These are phyloP conservation scores for Tetheella fluctuosa DNA, from an alignment of 2,888 invertebrate species.

Conservation along the genomic window DNA sequence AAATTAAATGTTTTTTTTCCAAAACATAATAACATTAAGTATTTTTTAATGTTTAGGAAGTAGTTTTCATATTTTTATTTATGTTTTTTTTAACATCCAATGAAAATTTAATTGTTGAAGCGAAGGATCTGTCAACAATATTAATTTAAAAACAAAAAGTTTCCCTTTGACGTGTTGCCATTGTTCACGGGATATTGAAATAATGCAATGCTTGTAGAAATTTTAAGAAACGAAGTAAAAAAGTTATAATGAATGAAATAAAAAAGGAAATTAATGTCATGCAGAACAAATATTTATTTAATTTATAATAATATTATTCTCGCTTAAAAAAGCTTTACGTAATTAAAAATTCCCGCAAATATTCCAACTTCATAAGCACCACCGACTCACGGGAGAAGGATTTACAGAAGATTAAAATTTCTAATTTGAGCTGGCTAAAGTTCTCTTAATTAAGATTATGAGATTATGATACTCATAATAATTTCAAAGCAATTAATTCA, in stretches of 20 bases:
- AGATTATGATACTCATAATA: slow-evolving; percentile 81
- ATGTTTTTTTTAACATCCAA: too few species aligned
- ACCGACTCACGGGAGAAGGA: slow-evolving; percentile 51
- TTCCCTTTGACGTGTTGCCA: too few species aligned
- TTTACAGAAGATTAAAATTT: slow-evolving; percentile 76
- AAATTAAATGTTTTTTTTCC: too few species aligned
- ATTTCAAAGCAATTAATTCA: slow-evolving; percentile 78
- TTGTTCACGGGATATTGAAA: too few species aligned
- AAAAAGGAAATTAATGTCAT: background rate
- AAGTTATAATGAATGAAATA: background rate
- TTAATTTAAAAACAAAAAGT: too few species aligned
- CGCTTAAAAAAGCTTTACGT: slow-evolving; percentile 4
- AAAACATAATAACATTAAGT: too few species aligned
- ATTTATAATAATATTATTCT: slow-evolving; percentile 5
- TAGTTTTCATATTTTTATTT: too few species aligned
- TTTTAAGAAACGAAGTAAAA: too few species aligned
- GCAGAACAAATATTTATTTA: slow-evolving; percentile 13
- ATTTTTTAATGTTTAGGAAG: too few species aligned
- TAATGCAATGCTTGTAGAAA: too few species aligned
- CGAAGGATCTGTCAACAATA: too few species aligned
- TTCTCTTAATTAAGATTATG: slow-evolving; percentile 81
- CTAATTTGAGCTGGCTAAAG: slow-evolving; percentile 72
- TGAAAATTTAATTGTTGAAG: too few species aligned
- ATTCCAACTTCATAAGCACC: slow-evolving; percentile 55
- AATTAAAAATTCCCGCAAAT: slow-evolving; percentile 42